Conservation (phyloP, 2,888 invertebrate genomes). For the Scelioninae gen. 1 region DNA sequence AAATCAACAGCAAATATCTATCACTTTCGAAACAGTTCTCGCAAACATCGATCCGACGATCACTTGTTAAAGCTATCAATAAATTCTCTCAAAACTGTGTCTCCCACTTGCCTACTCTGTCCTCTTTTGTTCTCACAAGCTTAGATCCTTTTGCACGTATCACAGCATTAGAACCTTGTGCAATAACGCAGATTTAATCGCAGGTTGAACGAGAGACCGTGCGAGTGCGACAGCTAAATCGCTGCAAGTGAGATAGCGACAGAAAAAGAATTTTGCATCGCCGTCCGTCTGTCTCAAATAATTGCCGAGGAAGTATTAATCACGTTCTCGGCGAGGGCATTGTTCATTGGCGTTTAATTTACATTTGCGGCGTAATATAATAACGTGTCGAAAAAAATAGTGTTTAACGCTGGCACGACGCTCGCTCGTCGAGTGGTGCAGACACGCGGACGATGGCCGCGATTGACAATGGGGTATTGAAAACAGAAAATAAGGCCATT, state of each 20-base stretch:
- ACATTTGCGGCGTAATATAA: slow-evolving; percentile 71
- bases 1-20: too few species aligned
- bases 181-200: slow-evolving; percentile 50
- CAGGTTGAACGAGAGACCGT: slow-evolving; percentile 21
- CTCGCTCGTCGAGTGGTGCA: slow-evolving; percentile 72
- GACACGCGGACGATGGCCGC: slow-evolving; percentile 72
- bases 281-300: slow-evolving; percentile 59
- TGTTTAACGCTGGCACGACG: slow-evolving; percentile 70
- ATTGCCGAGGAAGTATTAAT: slow-evolving; percentile 70
- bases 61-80: too few species aligned
- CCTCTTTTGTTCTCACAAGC: slow-evolving; percentile 40
- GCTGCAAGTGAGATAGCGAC: slow-evolving; percentile 9
- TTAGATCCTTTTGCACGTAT: slow-evolving; percentile 40
- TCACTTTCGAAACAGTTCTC: too few species aligned
- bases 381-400: slow-evolving; percentile 68
- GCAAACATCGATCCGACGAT: too few species aligned
- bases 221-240: background rate
- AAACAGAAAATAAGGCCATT: slow-evolving; percentile 84
- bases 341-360: slow-evolving; percentile 70
- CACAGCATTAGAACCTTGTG: slow-evolving; percentile 45
- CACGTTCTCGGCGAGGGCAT: slow-evolving; percentile 61
- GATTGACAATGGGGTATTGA: slow-evolving; percentile 81
- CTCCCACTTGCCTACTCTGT: background rate
- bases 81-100: too few species aligned
- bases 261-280: slow-evolving; percentile 42